These are phyloP conservation scores for Platichthys flesus DNA, from an alignment of 2,113 vertebrate genomes.

Conservation along the genomic window DNA sequence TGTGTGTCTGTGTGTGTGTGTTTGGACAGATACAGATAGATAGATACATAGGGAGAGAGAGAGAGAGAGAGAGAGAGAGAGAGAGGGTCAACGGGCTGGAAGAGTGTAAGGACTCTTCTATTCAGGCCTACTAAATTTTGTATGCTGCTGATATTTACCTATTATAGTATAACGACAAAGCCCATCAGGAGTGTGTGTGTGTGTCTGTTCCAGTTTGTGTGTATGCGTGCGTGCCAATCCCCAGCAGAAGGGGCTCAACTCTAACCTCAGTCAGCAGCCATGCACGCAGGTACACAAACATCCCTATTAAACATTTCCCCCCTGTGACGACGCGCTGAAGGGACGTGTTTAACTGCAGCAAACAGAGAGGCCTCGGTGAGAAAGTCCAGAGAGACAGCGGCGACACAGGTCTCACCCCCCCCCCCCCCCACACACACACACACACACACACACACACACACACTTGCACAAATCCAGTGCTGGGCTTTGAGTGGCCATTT, in stretches of 20 bases:
- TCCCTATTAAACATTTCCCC: constrained; percentile 47
- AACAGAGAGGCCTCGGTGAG: constrained; percentile 57
- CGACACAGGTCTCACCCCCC: constrained; percentile 5
- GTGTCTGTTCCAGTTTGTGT: background rate
- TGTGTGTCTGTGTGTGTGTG: background rate
- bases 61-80: background rate
- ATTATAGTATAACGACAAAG: constrained; percentile 56
- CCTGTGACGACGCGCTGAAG: constrained; percentile 1
- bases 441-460: constrained; percentile 31
- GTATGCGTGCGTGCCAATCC: background rate
- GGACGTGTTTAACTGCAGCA: constrained; percentile 50
- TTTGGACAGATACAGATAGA: no score
- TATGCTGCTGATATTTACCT: constrained; percentile 64
- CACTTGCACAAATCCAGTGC: constrained; percentile 37
- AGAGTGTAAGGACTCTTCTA: constrained; percentile 46
- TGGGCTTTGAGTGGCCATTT: constrained; percentile 77
- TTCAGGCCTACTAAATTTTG: constrained; percentile 69
- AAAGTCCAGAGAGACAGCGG: constrained; percentile 56
- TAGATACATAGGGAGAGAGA: background rate
- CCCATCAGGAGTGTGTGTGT: constrained; percentile 26
- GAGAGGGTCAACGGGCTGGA: constrained; percentile 56
- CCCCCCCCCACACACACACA: constrained; percentile 30
- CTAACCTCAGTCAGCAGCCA: constrained; percentile 42
- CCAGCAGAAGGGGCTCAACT: constrained; percentile 25
- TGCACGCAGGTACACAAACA: constrained; percentile 42